phyloP scores from a whole-genome alignment of 2,113 vertebrate species.

The Phoxinus phoxinus region DNA sequence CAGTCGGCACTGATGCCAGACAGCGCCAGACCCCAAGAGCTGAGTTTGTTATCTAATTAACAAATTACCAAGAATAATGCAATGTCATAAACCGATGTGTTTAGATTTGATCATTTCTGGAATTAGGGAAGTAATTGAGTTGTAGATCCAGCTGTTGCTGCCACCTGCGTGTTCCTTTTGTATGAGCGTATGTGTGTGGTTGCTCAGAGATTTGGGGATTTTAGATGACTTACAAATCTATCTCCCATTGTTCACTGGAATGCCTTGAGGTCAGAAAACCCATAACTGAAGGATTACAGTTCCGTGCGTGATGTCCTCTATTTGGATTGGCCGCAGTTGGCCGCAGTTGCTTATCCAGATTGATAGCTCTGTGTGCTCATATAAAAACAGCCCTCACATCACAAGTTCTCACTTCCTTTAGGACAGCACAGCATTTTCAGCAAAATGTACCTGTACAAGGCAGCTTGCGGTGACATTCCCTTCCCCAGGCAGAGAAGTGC shows the following conservation, averaged over 20 bases:
- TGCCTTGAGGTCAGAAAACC: constrained; percentile 38
- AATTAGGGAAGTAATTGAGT: constrained; percentile 27
- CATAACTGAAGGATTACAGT: constrained; percentile 20
- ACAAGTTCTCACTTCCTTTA: neutral
- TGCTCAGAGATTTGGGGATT: constrained; percentile 36
- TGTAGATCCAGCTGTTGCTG: constrained; percentile 13
- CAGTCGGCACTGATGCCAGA: neutral
- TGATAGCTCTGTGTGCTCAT: neutral
- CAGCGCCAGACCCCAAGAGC: constrained; percentile 3
- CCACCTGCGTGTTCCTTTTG: constrained; percentile 33
- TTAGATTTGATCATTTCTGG: neutral
- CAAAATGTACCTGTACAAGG: constrained; percentile 69
- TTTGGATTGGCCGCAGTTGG: neutral
- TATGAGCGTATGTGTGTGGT: constrained; percentile 21
- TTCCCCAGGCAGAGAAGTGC: constrained; percentile 63
- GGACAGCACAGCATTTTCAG: neutral
- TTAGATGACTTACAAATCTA: constrained; percentile 30
- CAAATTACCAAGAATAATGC: constrained; percentile 68
- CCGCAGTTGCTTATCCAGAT: neutral
- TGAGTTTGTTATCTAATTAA: constrained; percentile 63
- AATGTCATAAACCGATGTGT: constrained; percentile 55
- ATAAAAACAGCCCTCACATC: constrained; percentile 5
- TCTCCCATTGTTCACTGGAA: constrained; percentile 37
- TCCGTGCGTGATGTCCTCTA: neutral
- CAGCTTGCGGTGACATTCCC: constrained; percentile 65